These are phyloP conservation scores for Aythya baeri DNA, from an alignment of 2,113 vertebrate genomes.

Conservation along the genomic window DNA sequence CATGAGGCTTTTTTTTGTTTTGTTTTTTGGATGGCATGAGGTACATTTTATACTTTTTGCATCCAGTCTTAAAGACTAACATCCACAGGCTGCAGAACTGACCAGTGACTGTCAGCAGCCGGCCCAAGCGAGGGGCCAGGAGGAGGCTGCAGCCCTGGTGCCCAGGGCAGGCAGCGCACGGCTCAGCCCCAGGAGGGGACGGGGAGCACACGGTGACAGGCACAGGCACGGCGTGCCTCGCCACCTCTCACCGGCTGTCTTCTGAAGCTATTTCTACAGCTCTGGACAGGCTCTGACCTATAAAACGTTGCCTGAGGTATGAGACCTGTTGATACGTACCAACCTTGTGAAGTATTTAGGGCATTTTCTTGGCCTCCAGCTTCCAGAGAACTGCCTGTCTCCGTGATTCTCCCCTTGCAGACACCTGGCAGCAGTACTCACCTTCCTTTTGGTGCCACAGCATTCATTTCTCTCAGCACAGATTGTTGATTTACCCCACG, in stretches of 20 bases:
- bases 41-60: not conserved
- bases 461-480: not conserved
- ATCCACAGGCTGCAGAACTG: not conserved
- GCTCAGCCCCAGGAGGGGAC: too few species aligned
- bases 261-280: not conserved
- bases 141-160: not conserved
- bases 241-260: not conserved
- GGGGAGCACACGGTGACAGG: too few species aligned
- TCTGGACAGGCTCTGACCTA: not conserved
- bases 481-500: not conserved
- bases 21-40: not conserved
- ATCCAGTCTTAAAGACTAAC: not conserved
- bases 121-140: accelerated
- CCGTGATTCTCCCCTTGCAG: not conserved
- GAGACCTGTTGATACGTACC: not conserved
- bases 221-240: too few species aligned
- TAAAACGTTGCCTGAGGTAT: not conserved
- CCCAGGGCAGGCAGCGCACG: not conserved
- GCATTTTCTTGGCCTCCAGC: too few species aligned
- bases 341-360: not conserved
- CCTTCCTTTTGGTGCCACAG: not conserved
- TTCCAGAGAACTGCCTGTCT: not conserved
- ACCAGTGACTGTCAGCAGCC: accelerated
- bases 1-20: not conserved
- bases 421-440: not conserved